Percentiles rank a stretch among this genome's conserved stretches.
Evolutionary conservation across 2,113 vertebrate species (phyloP).

Genomic region (Sakesphorus luctuosus): DNA sequence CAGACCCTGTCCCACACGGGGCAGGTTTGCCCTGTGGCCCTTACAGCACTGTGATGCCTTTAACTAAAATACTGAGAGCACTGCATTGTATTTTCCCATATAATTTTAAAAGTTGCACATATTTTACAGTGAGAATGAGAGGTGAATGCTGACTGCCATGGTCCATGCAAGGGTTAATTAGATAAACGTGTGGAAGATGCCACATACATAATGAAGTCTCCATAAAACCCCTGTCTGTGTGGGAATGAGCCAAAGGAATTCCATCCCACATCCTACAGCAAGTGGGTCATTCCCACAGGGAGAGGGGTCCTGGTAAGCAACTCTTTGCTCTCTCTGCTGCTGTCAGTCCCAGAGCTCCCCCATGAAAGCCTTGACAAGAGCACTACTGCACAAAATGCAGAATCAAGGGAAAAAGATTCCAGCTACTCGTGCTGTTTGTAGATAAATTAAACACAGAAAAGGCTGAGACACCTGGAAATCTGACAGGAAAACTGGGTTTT

Average conservation of each 20-base stretch:
- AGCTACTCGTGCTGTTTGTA: slow-evolving; percentile 19
- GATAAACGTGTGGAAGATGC: background rate
- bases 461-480: slow-evolving; percentile 48
- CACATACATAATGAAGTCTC: background rate
- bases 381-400: background rate
- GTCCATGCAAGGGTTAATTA: background rate
- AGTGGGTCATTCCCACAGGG: background rate
- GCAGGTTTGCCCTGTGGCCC: background rate
- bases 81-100: background rate
- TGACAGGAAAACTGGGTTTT: slow-evolving; percentile 57
- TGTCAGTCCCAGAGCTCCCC: background rate
- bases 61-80: background rate
- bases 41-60: background rate
- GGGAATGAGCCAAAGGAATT: background rate
- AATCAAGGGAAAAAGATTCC: background rate
- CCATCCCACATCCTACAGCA: background rate
- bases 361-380: background rate
- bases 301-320: background rate
- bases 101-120: background rate
- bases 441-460: slow-evolving; percentile 50
- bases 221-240: background rate
- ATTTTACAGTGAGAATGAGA: rapidly evolving
- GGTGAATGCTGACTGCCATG: background rate
- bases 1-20: background rate
- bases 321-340: background rate